Conservation (phyloP, 1,140 invertebrate species). For the Pseudomyrmex cubaensis region DNA sequence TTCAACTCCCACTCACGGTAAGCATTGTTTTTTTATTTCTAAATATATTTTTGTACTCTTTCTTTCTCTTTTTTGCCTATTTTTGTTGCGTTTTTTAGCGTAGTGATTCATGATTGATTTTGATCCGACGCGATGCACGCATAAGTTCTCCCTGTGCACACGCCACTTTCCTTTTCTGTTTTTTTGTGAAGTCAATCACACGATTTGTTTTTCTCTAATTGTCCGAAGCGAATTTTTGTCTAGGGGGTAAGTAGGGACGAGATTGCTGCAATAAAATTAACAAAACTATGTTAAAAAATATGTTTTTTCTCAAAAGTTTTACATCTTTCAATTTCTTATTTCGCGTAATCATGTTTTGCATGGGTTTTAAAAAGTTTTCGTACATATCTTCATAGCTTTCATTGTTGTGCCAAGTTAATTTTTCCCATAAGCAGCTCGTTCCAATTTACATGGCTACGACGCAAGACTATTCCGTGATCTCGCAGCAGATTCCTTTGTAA, state of each 20-base stretch:
- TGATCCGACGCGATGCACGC: slow-evolving; percentile 57
- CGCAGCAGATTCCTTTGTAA: neutral
- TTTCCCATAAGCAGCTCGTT: neutral
- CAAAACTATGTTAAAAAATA: neutral
- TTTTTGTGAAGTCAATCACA: slow-evolving; percentile 27
- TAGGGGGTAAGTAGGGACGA: slow-evolving; percentile 20
- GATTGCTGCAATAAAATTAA: neutral
- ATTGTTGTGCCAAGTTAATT: neutral
- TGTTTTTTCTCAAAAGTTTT: no score
- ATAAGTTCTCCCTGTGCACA: slow-evolving; percentile 65
- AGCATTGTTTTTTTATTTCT: slow-evolving; percentile 85
- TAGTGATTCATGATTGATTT: slow-evolving; percentile 48
- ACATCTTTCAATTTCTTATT: no score
- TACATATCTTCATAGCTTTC: neutral
- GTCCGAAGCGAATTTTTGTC: slow-evolving; percentile 12
- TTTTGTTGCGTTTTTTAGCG: slow-evolving; percentile 67
- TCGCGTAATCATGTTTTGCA: no score
- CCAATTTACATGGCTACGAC: neutral
- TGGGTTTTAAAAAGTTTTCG: neutral
- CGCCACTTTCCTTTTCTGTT: slow-evolving; percentile 45
- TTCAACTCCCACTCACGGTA: slow-evolving; percentile 85
- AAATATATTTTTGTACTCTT: slow-evolving; percentile 78
- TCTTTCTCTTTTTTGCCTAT: slow-evolving; percentile 80
- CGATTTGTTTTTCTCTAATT: neutral
- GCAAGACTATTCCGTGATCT: neutral